A percentile compares a stretch with the other conserved stretches of the same genome.
phyloP scores from a whole-genome alignment of 2,113 vertebrate genomes.

The Crotalus horridus region DNA sequence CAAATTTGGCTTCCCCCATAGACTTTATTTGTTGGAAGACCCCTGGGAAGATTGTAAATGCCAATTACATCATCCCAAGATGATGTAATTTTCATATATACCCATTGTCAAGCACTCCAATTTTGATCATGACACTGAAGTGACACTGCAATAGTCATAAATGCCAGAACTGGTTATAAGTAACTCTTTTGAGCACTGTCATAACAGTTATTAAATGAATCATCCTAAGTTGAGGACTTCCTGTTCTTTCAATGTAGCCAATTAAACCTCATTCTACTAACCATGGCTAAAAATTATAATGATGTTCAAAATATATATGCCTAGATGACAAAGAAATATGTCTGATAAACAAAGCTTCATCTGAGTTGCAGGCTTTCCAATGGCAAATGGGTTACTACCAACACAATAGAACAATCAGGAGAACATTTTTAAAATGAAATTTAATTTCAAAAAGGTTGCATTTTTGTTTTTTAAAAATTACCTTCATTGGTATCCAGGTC shows the following conservation, averaged over 20 bases:
- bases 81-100: background rate
- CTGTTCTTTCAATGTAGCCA: background rate
- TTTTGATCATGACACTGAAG: background rate
- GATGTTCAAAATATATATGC: background rate
- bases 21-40: background rate
- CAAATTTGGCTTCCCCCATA: too few relatives aligned
- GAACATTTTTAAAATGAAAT: background rate
- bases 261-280: background rate
- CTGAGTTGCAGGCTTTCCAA: background rate
- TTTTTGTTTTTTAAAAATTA: slow-evolving; percentile 39
- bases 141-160: background rate
- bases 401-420: background rate
- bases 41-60: background rate
- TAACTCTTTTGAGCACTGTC: background rate
- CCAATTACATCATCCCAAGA: background rate
- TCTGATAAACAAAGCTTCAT: background rate
- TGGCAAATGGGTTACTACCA: background rate
- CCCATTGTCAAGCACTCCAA: background rate
- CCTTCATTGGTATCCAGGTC: slow-evolving; percentile 66
- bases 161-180: background rate
- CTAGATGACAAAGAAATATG: background rate
- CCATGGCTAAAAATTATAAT: background rate
- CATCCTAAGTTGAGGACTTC: background rate
- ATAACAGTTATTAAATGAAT: background rate
- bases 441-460: background rate